phyloP scores from a whole-genome alignment of 2,797 vertebrate species.

The Pseudotriccus pelzelni region DNA sequence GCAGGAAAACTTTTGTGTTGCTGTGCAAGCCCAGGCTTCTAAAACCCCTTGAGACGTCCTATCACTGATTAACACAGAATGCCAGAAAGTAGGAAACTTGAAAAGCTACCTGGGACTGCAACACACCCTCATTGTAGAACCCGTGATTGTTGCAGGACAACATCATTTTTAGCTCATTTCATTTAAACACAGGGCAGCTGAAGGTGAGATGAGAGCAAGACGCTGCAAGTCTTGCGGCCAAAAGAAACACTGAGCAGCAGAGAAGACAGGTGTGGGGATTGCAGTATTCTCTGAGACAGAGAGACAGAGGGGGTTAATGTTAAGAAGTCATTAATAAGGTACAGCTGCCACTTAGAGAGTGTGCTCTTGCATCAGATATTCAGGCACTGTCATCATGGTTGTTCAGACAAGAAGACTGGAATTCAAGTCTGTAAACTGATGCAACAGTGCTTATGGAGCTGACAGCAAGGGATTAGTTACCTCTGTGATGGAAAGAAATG shows the following conservation, averaged over 20 bases:
- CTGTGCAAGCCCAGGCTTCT: not conserved
- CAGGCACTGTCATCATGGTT: conserved; percentile 31
- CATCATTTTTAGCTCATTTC: not conserved
- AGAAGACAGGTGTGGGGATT: not conserved
- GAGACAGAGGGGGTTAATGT: not conserved
- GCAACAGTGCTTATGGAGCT: conserved; percentile 19
- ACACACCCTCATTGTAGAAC: not conserved
- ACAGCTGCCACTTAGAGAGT: not conserved
- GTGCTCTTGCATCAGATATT: conserved; percentile 52
- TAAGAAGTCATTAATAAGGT: not conserved
- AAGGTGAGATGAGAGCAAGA: not conserved
- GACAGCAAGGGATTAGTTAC: not conserved
- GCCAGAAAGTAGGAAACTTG: not conserved
- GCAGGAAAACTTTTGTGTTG: not conserved
- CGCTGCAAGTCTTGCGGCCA: not conserved
- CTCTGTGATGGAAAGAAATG: not conserved
- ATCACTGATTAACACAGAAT: not conserved
- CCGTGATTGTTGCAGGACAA: not conserved
- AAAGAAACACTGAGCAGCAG: not conserved
- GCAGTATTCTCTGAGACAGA: not conserved
- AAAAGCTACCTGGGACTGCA: not conserved
- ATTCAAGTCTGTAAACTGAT: conserved; percentile 43
- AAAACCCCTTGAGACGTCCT: not conserved
- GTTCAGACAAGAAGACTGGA: conserved; percentile 12
- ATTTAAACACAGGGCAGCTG: not conserved